These are phyloP conservation scores for Dipus sagitta DNA, from an alignment of 2,797 vertebrate genomes.

Conservation along the genomic window DNA sequence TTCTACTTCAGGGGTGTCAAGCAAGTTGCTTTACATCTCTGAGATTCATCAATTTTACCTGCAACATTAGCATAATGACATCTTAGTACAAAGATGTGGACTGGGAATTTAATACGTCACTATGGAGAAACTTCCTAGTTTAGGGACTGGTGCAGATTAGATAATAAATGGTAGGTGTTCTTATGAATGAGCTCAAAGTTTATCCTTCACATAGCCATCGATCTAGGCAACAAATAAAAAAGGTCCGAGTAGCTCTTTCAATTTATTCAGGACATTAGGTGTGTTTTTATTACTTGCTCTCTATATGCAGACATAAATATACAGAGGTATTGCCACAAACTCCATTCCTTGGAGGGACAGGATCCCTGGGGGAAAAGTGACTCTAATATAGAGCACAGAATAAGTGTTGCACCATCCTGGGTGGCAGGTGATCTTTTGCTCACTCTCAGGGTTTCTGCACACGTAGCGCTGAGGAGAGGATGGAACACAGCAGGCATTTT, in stretches of 20 bases:
- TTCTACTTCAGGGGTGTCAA: background rate
- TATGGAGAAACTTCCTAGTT: background rate
- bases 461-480: background rate
- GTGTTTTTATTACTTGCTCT: background rate
- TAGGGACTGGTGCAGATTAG: background rate
- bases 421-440: background rate
- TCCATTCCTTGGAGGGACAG: accelerated
- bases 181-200: background rate
- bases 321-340: background rate
- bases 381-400: background rate
- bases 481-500: constrained; percentile 39
- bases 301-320: background rate
- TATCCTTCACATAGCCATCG: background rate
- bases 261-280: background rate
- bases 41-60: background rate
- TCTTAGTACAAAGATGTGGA: background rate
- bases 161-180: background rate
- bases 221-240: background rate
- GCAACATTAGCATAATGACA: background rate
- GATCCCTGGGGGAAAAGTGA: background rate
- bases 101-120: background rate
- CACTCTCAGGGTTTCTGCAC: constrained; percentile 47
- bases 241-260: background rate
- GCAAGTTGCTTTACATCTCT: background rate
- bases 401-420: background rate